These are phyloP conservation scores for Fragum fragum DNA, from an alignment of 2,888 invertebrate genomes.

Conservation along the genomic window DNA sequence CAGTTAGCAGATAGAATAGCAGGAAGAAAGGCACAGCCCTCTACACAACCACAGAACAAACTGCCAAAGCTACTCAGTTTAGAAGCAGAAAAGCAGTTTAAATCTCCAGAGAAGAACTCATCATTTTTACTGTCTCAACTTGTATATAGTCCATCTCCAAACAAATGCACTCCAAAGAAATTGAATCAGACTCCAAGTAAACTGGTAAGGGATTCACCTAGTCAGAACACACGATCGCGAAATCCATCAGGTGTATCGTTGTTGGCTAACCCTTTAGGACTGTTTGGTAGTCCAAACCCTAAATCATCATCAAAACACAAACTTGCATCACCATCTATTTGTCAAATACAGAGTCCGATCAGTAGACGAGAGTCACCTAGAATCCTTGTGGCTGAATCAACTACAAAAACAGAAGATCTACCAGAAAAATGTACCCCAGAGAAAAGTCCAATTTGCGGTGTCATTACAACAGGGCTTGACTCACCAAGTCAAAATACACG, in stretches of 20 bases:
- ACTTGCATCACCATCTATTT: slow-evolving; percentile 12
- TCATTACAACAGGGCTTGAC: slow-evolving; percentile 48
- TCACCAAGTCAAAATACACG: slow-evolving; percentile 75
- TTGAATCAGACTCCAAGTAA: slow-evolving; percentile 55
- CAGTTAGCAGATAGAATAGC: slow-evolving; percentile 77
- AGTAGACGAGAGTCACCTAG: slow-evolving; percentile 55
- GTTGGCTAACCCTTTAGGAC: neutral
- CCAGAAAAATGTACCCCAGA: slow-evolving; percentile 54
- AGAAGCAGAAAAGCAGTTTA: slow-evolving; percentile 53
- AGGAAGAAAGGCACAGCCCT: slow-evolving; percentile 58
- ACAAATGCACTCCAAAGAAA: slow-evolving; percentile 61
- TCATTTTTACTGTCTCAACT: slow-evolving; percentile 77
- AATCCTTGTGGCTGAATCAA: slow-evolving; percentile 53
- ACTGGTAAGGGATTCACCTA: slow-evolving; percentile 64
- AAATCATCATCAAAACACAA: slow-evolving; percentile 2
- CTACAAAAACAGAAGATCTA: slow-evolving; percentile 34
- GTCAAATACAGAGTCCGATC: slow-evolving; percentile 44
- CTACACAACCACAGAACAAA: slow-evolving; percentile 39
- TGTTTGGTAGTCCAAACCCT: slow-evolving; percentile 26
- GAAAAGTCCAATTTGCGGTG: slow-evolving; percentile 56
- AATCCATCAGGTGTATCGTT: slow-evolving; percentile 31
- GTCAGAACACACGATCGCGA: slow-evolving; percentile 63
- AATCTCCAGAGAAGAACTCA: slow-evolving; percentile 73
- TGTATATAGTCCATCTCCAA: slow-evolving; percentile 75
- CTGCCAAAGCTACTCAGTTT: slow-evolving; percentile 58